Percentiles rank a stretch among this genome's conserved stretches.
phyloP scores from a whole-genome alignment of 2,888 invertebrate species.

The Scaptomyza tumidula region DNA sequence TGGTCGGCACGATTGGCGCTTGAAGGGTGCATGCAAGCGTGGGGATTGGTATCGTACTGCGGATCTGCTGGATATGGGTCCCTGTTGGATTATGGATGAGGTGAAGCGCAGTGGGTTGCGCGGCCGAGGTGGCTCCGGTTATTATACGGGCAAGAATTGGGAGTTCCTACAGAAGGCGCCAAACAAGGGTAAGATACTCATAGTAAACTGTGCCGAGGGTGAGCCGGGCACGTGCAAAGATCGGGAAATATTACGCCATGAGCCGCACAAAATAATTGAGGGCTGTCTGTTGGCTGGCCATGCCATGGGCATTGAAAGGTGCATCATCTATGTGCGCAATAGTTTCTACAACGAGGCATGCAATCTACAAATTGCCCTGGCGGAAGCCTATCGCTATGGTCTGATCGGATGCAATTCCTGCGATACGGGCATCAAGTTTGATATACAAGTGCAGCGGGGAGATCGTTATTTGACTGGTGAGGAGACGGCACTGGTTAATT shows the following conservation, averaged over 20 bases:
- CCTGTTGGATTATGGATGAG: constrained; percentile 98
- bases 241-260: constrained; percentile 98
- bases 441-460: constrained; percentile 97
- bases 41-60: constrained; percentile 99
- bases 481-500: constrained; percentile 98
- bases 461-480: constrained; percentile 99
- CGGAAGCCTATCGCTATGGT: constrained; percentile 97
- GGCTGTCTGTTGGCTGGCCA: constrained; percentile 96
- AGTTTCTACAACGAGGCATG: constrained; percentile 99
- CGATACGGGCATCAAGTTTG: constrained; percentile 97
- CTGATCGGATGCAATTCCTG: constrained; percentile 97
- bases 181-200: constrained; percentile 90
- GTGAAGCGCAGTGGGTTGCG: constrained; percentile 96
- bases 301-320: constrained; percentile 97
- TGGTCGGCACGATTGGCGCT: constrained; percentile 97
- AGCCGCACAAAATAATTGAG: constrained; percentile 97
- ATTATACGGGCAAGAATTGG: constrained; percentile 95
- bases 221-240: constrained; percentile 99
- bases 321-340: constrained; percentile 98
- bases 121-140: constrained; percentile 98
- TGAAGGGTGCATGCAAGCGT: constrained; percentile 94
- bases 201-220: constrained; percentile 98
- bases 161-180: constrained; percentile 86
- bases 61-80: constrained; percentile 95
- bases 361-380: constrained; percentile 97